Percentiles rank a stretch among this genome's conserved stretches.
These are phyloP conservation scores for Lacerta viridis DNA, from an alignment of 2,797 vertebrate genomes.

Conservation along the genomic window DNA sequence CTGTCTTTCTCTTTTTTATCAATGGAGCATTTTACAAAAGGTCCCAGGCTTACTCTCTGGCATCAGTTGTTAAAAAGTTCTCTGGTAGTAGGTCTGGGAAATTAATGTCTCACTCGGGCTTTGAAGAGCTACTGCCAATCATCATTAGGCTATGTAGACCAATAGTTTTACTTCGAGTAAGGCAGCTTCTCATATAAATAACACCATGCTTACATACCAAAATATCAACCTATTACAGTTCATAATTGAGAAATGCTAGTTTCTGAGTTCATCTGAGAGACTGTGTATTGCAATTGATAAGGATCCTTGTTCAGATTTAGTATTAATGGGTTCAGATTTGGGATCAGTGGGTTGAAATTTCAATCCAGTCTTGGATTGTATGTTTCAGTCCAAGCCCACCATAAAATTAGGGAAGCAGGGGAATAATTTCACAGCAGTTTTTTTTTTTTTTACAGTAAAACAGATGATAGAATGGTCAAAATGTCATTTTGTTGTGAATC, in stretches of 20 bases:
- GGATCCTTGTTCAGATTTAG: background rate
- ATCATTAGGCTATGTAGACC: background rate
- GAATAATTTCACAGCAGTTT: background rate
- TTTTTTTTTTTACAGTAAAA: background rate
- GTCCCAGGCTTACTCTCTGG: background rate
- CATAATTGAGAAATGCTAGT: background rate
- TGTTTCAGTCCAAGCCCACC: background rate
- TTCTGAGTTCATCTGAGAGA: background rate
- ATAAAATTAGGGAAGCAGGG: background rate
- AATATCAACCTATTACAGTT: background rate
- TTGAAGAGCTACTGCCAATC: background rate
- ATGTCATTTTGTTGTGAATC: background rate
- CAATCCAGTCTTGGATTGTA: background rate
- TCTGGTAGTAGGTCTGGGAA: background rate
- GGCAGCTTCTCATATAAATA: background rate
- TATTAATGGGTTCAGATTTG: background rate
- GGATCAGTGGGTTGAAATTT: background rate
- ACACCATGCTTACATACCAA: background rate
- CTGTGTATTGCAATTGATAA: background rate
- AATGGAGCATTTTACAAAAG: background rate
- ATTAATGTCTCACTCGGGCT: background rate
- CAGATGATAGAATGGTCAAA: background rate
- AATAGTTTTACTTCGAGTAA: background rate
- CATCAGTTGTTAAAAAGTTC: background rate
- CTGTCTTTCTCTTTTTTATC: background rate